phyloP scores from a whole-genome alignment of 1,140 invertebrate genomes.

The Tetragonula clypearis region DNA sequence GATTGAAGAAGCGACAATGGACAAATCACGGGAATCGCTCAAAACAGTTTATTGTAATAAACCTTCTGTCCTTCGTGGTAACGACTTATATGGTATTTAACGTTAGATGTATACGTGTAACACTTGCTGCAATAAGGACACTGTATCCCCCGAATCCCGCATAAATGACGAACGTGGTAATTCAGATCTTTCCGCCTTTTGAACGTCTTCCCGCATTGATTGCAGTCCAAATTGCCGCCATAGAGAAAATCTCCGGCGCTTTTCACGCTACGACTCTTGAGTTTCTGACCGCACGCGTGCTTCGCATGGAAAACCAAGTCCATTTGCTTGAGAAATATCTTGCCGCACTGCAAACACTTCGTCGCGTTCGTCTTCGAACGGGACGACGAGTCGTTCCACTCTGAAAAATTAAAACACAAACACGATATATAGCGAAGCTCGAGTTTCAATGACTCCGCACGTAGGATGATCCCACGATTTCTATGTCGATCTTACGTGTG shows the following conservation, averaged over 20 bases:
- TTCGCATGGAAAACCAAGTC: constrained; percentile 33
- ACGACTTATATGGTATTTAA: constrained; percentile 58
- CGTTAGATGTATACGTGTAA: constrained; percentile 54
- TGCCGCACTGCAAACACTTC: constrained; percentile 28
- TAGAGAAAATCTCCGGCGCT: not conserved
- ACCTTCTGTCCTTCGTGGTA: constrained; percentile 46
- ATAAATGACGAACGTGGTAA: constrained; percentile 62
- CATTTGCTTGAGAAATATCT: not conserved
- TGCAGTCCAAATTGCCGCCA: constrained; percentile 49
- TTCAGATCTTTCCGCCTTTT: constrained; percentile 69
- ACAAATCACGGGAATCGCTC: not conserved
- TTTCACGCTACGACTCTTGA: constrained; percentile 1
- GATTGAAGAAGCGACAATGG: not conserved
- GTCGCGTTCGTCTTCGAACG: not conserved
- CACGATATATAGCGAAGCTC: constrained; percentile 21
- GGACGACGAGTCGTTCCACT: constrained; percentile 21
- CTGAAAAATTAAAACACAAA: constrained; percentile 42
- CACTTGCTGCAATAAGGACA: constrained; percentile 55
- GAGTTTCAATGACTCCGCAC: not conserved
- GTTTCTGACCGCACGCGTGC: constrained; percentile 8
- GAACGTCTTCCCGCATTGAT: constrained; percentile 68
- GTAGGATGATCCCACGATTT: not conserved
- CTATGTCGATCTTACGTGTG: no score
- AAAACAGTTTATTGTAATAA: constrained; percentile 39
- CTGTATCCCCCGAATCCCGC: constrained; percentile 45